Base-by-base conservation (phyloP, 1,140 invertebrate genomes). In the Mesaphorura yosii region DNA sequence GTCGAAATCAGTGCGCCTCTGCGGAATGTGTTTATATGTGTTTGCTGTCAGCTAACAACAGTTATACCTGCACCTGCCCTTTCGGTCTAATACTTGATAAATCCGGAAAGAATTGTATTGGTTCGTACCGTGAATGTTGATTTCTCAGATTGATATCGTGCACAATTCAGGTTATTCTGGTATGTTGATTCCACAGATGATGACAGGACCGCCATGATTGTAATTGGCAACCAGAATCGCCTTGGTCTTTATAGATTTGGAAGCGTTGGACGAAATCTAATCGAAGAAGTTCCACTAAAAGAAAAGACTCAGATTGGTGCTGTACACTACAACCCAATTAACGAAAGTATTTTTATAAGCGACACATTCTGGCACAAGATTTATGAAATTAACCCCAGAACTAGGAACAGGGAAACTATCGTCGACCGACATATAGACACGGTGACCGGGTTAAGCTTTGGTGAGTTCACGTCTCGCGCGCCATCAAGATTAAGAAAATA, bases 21-120 rank as follows among this genome's bases (percentile, higher is more conserved):
- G n/a, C n/a, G n/a, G 66, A 72, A 1, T 94, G 90, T 66, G 81
- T 78, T 20, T 81, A 93, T 65, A 66, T 94, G 19, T 94, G 90
- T 64, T 67, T 94, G 1, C 66, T 93, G 27, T 76, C 76, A 3
- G 78, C 79, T 1, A 69, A 70, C 22, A 69, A 64, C 0, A 71
- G 66, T 0, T 81, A 78, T 62, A 72, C 72, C 0, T 95, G 90
- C 68, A 80, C 77, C 5, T 95, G 90, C 65, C 83, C 86, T 0
- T 73, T 82, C 25, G 79, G 82, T 15, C 82, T 84, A 65, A 62
- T 66, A 28, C 63, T 85, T 1, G 56, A 62, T 1, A 6, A 26
- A 0, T 75, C 81, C 64, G 65, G 68, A 27, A 70, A 69, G 5
- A 73, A 69, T 1, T 83, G 81, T 57, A 66, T 57, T 54, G 66